Conservation (phyloP, 1,140 invertebrate genomes). For the Drosophila nigrodunni region DNA sequence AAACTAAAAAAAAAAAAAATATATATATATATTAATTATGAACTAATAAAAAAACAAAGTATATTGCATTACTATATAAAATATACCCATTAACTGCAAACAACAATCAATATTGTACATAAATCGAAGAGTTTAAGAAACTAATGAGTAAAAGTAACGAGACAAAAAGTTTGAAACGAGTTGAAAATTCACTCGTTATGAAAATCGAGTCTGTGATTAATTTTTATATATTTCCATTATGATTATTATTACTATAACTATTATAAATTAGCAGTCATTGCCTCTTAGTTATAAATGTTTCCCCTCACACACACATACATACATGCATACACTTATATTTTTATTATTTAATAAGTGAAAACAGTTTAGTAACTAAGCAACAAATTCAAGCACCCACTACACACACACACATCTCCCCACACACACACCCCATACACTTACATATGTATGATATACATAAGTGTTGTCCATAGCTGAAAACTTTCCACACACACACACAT, state of each 20-base stretch:
- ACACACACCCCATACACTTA: not conserved
- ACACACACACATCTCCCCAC: slow-evolving; percentile 4
- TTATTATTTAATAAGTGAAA: slow-evolving; percentile 19
- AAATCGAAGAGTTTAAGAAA: slow-evolving; percentile 36
- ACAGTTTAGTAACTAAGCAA: slow-evolving; percentile 26
- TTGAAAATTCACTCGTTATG: slow-evolving; percentile 23
- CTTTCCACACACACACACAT: slow-evolving; percentile 24
- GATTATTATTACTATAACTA: slow-evolving; percentile 7
- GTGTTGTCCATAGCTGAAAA: slow-evolving; percentile 36
- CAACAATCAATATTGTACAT: slow-evolving; percentile 42
- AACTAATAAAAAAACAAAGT: slow-evolving; percentile 59
- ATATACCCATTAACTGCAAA: slow-evolving; percentile 49
- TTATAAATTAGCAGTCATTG: slow-evolving; percentile 20
- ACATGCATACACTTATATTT: slow-evolving; percentile 10
- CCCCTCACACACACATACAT: slow-evolving; percentile 1
- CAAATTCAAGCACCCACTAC: slow-evolving; percentile 6
- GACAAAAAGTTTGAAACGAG: not conserved
- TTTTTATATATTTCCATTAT: slow-evolving; percentile 51
- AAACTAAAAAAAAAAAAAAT: slow-evolving; percentile 21
- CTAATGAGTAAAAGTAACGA: slow-evolving; percentile 28
- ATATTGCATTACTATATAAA: slow-evolving; percentile 48
- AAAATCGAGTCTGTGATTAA: slow-evolving; percentile 75
- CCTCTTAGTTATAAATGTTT: slow-evolving; percentile 46
- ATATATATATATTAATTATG: slow-evolving; percentile 43
- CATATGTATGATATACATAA: slow-evolving; percentile 11